Percentiles rank a stretch among this genome's conserved stretches.
Conservation (phyloP, 1,140 invertebrate genomes). For the Lepidostoma basale region DNA sequence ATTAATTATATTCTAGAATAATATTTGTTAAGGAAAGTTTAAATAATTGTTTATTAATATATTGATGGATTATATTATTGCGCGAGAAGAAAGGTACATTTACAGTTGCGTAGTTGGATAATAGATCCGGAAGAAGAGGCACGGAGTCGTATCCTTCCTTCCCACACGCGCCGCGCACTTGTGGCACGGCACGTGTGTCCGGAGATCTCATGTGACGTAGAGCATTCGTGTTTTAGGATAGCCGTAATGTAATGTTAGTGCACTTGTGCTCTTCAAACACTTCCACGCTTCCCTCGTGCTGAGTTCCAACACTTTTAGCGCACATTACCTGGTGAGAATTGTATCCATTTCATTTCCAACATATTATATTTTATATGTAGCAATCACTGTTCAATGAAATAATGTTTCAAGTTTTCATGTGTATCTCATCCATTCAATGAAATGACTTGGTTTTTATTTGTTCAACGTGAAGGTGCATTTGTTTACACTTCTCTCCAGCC, state of each 20-base stretch:
- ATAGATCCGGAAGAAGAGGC: background rate
- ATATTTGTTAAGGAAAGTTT: slow-evolving; percentile 41
- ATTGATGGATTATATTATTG: slow-evolving; percentile 44
- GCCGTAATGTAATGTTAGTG: no score
- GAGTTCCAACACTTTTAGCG: no score
- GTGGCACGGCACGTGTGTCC: background rate
- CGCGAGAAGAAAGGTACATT: slow-evolving; percentile 24
- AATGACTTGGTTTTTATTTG: no score
- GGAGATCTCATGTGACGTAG: slow-evolving; percentile 41
- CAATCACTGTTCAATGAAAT: background rate
- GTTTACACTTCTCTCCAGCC: no score
- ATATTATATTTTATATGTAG: background rate
- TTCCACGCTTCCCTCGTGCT: no score
- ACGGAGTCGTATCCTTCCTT: background rate
- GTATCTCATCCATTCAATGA: no score
- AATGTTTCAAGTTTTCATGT: no score
- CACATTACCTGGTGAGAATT: no score
- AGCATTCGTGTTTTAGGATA: slow-evolving; percentile 36
- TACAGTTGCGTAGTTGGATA: slow-evolving; percentile 32
- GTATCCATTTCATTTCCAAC: background rate
- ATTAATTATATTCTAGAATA: slow-evolving; percentile 41
- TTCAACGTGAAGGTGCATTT: no score
- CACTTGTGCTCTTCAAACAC: no score
- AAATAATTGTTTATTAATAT: slow-evolving; percentile 47
- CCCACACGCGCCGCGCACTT: background rate